Evolutionary conservation across 1,140 invertebrate genomes (phyloP), one percentile per base, ranked within the genome.

Genomic region (Drosophila obscura): DNA sequence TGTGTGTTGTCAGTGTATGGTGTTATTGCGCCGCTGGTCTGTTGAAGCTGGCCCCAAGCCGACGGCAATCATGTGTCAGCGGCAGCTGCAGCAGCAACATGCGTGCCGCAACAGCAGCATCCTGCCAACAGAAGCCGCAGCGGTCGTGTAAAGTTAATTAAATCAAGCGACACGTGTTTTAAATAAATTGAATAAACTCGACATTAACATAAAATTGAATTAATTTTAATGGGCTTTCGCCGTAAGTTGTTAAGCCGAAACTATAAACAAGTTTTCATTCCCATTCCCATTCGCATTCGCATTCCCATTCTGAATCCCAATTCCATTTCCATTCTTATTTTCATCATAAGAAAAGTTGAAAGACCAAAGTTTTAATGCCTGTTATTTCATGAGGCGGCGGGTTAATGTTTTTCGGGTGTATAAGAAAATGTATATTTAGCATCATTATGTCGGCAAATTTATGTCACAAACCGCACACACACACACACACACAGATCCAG

Each of bases 81-180:
- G 26, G 51, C 44, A 68, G 43, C 28, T 66, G 56, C 57, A 55
- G 45, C n/a, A 22, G 48, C 61, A 75, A 59, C 72, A 60, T 52
- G 51, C 45, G 26, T 59, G 69, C 48, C 35, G 62, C 50, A 55
- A 57, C 57, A 24, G 65, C 55, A 51, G 71, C 41, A 43, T 50
- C 64, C 57, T 64, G 58, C 26, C 26, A 57, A 56, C 63, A 56
- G 48, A 69, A 64, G 65, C 67, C 75, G 58, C 80, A 78, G 26
- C 75, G 61, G 80, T 55, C 77, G 67, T 87, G 82, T 82, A 49
- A 61, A 87, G 82, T 87, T 87, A 87, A 87, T 87, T 87, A 87
- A 87, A 87, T 88, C 83, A 82, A 85, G 83, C 82, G 74, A 85
- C 81, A 85, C 82, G 74, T 85, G 81, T 85, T 87, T 87, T 66